Evolutionary conservation across 2,888 invertebrate species (phyloP).

Genomic region (Leptinotarsa rubiginosa): DNA sequence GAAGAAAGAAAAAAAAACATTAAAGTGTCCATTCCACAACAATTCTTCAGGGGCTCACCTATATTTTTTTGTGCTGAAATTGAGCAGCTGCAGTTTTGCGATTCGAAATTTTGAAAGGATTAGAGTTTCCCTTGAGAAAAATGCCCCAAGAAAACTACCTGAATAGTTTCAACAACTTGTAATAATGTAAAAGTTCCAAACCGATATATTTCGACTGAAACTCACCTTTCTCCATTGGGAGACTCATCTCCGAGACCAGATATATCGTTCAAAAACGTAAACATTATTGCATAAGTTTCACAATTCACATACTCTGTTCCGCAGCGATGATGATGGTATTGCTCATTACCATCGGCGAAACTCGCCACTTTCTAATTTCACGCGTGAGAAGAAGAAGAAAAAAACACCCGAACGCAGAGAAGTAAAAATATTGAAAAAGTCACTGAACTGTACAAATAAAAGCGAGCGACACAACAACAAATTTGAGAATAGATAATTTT

Average conservation of each 20-base stretch:
- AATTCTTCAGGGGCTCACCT: no score
- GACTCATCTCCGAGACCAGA: conserved; percentile 29
- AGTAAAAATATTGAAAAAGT: conserved; percentile 36
- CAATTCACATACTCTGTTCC: conserved; percentile 23
- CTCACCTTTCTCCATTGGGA: conserved; percentile 37
- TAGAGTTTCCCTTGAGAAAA: no score
- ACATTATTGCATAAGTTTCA: conserved; percentile 32
- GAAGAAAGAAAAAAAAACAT: no score
- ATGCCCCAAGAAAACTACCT: no score
- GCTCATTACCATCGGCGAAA: conserved; percentile 29
- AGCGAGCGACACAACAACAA: conserved; percentile 46
- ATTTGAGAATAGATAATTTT: conserved; percentile 49
- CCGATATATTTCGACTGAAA: not conserved
- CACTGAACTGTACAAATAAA: conserved; percentile 50
- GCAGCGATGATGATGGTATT: not conserved
- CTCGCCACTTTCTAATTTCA: conserved; percentile 36
- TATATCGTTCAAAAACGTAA: conserved; percentile 36
- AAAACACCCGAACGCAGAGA: not conserved
- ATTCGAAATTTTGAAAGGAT: no score
- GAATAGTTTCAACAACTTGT: no score
- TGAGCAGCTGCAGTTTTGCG: no score
- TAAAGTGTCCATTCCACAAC: no score
- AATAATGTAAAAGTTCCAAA: not conserved
- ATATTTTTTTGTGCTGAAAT: no score
- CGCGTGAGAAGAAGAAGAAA: conserved; percentile 7